Evolutionary conservation across 2,888 invertebrate species (phyloP), one percentile per base, ranked within the genome.

Genomic region (Uloborus plumipes): DNA sequence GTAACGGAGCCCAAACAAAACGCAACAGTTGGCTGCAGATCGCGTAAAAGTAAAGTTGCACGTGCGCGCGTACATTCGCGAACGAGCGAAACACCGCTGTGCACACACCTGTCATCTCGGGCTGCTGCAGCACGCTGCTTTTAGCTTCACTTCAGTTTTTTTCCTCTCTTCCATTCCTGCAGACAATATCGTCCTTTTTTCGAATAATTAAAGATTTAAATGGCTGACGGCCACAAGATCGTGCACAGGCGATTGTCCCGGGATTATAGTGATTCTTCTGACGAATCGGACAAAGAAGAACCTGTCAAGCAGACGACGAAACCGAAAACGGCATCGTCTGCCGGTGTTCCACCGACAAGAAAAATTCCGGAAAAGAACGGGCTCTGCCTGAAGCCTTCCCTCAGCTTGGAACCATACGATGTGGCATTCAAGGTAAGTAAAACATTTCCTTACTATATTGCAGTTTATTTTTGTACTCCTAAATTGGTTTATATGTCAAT

Each of bases 371-470:
- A 74, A 16, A 69, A 83, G 58, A 84, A 79, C 22, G 72, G 84
- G 61, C 51, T 84, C 22, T 74, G 72, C 9, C 49, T 76, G 49
- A 76, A 73, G 70, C 76, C 80, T 26, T 77, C 77, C 18, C 73
- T 81, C 3, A 84, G 84, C 61, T 64, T 77, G 65, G 84, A 84
- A 58, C 71, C 70, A 15, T 84, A 84, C 51, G 84, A 84, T 61
- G 67, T 84, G 18, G 59, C 78, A 31, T 85, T 75, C 69, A 84
- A 85, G 83, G 83, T 80, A 53, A 84, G 73, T 51, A 9, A 39
- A 39, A 39, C 39, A 11, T 7, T 39, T 39, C 11, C 7, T 39
- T 39, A 11, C 9, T 1, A 39, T 9, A 7, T 11, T 39, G 39
- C 9, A 11, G 7, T 39, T 39, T 9, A 7, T 39, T 11, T 39